These are phyloP conservation scores for Aplochiton taeniatus DNA, from an alignment of 2,797 vertebrate species.

Conservation along the genomic window DNA sequence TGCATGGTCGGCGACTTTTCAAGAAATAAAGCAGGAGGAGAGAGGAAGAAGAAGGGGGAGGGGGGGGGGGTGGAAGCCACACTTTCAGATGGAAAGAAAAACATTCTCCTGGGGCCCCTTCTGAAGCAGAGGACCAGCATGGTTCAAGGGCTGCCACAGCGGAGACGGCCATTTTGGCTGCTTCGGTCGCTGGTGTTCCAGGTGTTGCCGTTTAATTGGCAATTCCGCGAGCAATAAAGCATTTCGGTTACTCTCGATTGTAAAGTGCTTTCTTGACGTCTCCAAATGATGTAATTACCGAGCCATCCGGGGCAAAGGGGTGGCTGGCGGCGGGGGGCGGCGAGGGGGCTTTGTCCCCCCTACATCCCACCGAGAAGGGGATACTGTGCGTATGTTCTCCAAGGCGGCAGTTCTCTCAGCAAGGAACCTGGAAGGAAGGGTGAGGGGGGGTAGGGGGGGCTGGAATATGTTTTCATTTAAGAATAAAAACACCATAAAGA, in stretches of 20 bases:
- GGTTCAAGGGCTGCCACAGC: constrained; percentile 28
- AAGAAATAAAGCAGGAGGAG: constrained; percentile 46
- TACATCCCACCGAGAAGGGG: neutral
- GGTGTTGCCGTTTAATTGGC: constrained; percentile 83
- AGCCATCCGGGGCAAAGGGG: constrained; percentile 43
- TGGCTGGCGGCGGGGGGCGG: neutral
- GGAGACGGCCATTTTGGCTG: constrained; percentile 40
- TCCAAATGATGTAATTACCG: constrained; percentile 82
- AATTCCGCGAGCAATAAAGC: constrained; percentile 77
- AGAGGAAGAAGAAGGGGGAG: too few relatives aligned
- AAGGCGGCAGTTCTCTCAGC: constrained; percentile 43
- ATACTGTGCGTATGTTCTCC: constrained; percentile 7
- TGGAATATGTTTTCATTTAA: constrained; percentile 69
- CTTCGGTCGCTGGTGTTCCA: constrained; percentile 57
- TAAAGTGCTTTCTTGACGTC: constrained; percentile 78
- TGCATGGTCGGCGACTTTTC: constrained; percentile 65
- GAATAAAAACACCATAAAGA: constrained; percentile 66
- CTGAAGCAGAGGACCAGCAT: constrained; percentile 26
- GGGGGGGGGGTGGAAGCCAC: neutral
- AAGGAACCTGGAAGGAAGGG: constrained; percentile 50
- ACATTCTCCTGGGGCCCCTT: constrained; percentile 63
- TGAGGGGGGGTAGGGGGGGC: too few relatives aligned
- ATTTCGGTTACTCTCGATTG: constrained; percentile 69
- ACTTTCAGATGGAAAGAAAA: constrained; percentile 53
- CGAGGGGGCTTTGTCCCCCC: neutral